phyloP scores from a whole-genome alignment of 23 tunicate species.

The Trididemnum clinides region DNA sequence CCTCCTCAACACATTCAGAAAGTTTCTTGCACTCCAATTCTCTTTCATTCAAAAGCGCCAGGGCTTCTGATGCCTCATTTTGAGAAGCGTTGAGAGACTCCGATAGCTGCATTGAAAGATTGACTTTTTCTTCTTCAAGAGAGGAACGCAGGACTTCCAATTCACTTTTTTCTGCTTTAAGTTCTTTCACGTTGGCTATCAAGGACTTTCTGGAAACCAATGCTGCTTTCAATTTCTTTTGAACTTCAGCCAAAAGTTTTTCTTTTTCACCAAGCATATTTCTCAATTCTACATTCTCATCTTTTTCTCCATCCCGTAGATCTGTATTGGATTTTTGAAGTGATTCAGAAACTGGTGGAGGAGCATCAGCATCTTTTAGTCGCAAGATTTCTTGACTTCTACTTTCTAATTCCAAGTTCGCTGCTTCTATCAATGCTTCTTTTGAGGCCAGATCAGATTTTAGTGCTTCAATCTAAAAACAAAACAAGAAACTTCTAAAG shows the following conservation, averaged over 20 bases:
- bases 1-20: too few relatives aligned
- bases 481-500: not conserved
- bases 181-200: conserved; percentile 55
- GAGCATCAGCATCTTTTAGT: not conserved
- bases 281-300: not conserved
- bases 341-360: too few relatives aligned
- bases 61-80: too few relatives aligned
- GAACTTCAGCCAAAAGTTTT: conserved; percentile 52
- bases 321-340: not conserved
- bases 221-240: conserved; percentile 76
- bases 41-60: too few relatives aligned
- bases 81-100: conserved; percentile 26
- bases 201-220: conserved; percentile 67
- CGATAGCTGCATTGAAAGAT: not conserved
- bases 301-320: too few relatives aligned
- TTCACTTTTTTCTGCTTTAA: conserved; percentile 23
- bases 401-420: not conserved
- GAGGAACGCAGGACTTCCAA: conserved; percentile 28
- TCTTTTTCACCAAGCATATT: conserved; percentile 1
- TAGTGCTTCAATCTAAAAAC: not conserved
- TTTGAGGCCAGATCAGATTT: not conserved
- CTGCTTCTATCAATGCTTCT: not conserved
- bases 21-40: too few relatives aligned
- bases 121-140: conserved; percentile 2
- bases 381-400: not conserved